phyloP scores from a whole-genome alignment of 2,888 invertebrate species.

The Clepsis dumicolana region DNA sequence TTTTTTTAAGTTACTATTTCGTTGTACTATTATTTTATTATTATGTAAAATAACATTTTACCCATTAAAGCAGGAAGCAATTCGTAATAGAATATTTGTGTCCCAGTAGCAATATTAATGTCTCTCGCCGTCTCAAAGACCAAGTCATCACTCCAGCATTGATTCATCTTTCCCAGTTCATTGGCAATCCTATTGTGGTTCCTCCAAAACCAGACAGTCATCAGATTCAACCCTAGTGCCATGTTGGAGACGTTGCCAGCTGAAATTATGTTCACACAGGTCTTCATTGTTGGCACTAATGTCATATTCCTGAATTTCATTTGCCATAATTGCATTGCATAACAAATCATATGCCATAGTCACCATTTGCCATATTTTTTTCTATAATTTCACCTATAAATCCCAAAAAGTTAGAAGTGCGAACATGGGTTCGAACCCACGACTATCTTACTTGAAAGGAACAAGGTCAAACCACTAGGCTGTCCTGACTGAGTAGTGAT shows the following conservation, averaged over 20 bases:
- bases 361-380: too few species aligned
- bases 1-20: background rate
- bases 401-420: too few species aligned
- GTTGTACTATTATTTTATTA: background rate
- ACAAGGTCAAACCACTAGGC: too few species aligned
- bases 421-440: too few species aligned
- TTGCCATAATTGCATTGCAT: too few species aligned
- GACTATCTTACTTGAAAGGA: too few species aligned
- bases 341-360: too few species aligned
- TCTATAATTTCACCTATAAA: too few species aligned
- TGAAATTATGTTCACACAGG: background rate
- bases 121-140: conserved; percentile 34
- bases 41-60: background rate
- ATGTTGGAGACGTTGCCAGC: background rate
- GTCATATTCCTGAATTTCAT: too few species aligned
- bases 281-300: too few species aligned
- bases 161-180: conserved; percentile 29
- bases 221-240: conserved; percentile 25
- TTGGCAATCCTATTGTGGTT: conserved; percentile 38
- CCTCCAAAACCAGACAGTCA: conserved; percentile 26
- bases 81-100: conserved; percentile 36
- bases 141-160: conserved; percentile 35
- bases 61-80: conserved; percentile 26
- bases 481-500: too few species aligned
- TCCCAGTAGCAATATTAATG: conserved; percentile 37